Conservation (phyloP, 2,888 invertebrate genomes). For the Tryphoninae sp. region DNA sequence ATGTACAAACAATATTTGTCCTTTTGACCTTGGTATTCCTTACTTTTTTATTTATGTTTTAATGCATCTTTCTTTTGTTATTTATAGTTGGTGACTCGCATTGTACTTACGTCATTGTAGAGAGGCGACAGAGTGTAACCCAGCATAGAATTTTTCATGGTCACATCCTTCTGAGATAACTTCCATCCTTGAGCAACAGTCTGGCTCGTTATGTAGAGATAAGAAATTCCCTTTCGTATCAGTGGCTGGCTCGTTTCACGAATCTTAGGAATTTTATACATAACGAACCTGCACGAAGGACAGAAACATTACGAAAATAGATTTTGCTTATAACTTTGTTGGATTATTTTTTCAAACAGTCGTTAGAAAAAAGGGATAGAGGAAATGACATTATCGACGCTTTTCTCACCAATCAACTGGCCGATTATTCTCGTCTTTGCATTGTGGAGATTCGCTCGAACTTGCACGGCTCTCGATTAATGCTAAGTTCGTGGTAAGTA, state of each 20-base stretch:
- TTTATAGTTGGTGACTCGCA: not conserved
- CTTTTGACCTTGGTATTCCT: not conserved
- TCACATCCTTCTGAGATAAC: slow-evolving; percentile 85
- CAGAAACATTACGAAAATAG: slow-evolving; percentile 55
- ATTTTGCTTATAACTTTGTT: not conserved
- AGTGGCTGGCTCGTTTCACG: slow-evolving; percentile 82
- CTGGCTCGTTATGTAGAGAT: slow-evolving; percentile 87
- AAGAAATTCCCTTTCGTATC: slow-evolving; percentile 86
- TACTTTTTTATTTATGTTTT: not conserved
- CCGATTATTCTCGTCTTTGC: slow-evolving; percentile 85
- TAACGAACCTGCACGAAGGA: slow-evolving; percentile 87
- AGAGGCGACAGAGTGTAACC: slow-evolving; percentile 85
- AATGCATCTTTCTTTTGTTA: slow-evolving; percentile 14
- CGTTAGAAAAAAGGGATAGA: too few relatives aligned
- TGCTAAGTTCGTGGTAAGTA: slow-evolving; percentile 6
- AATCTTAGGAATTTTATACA: slow-evolving; percentile 90
- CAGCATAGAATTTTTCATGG: slow-evolving; percentile 85
- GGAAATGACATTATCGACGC: not conserved
- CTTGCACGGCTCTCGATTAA: not conserved
- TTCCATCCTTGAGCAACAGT: slow-evolving; percentile 85
- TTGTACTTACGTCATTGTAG: slow-evolving; percentile 80
- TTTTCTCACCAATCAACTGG: slow-evolving; percentile 87
- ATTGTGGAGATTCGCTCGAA: slow-evolving; percentile 71
- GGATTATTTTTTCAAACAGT: too few relatives aligned
- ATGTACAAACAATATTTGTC: not conserved